Evolutionary conservation across 2,797 vertebrate species (phyloP).

Genomic region (Peromyscus nudipes): DNA sequence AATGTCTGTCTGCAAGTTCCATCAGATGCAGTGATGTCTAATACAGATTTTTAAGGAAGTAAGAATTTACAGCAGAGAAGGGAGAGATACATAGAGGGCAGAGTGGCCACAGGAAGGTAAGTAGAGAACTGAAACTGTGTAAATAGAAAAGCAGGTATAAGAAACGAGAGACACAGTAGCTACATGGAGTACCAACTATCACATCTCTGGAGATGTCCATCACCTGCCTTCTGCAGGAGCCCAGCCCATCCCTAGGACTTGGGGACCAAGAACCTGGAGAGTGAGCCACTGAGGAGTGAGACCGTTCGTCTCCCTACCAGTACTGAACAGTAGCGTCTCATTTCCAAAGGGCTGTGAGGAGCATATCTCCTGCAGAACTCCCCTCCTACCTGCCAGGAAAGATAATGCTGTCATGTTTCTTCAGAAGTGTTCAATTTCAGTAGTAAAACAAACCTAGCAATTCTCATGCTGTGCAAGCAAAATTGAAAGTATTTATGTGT

Average conservation of each 20-base stretch:
- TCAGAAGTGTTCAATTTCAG: slow-evolving; percentile 69
- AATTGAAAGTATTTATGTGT: slow-evolving; percentile 60
- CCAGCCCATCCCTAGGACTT: accelerated
- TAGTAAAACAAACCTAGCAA: slow-evolving; percentile 63
- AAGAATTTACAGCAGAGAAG: neutral
- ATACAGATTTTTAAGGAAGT: neutral
- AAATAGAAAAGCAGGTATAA: neutral
- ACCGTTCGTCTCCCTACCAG: neutral
- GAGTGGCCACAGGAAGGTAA: neutral
- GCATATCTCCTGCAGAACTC: neutral
- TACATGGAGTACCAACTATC: accelerated
- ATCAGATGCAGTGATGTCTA: neutral
- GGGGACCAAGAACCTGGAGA: neutral
- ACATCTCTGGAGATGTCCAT: neutral
- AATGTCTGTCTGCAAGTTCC: neutral
- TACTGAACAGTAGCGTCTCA: neutral
- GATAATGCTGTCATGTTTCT: slow-evolving; percentile 3
- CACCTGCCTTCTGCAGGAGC: neutral
- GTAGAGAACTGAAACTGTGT: neutral
- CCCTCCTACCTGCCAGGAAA: slow-evolving; percentile 21
- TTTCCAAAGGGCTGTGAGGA: neutral
- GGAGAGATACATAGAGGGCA: neutral
- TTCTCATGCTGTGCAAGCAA: slow-evolving; percentile 57
- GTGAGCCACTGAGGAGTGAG: neutral
- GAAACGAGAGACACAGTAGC: neutral